Percentiles rank a stretch among this genome's conserved stretches.
phyloP scores from a whole-genome alignment of 2,888 invertebrate genomes.

The Panopea generosa region DNA sequence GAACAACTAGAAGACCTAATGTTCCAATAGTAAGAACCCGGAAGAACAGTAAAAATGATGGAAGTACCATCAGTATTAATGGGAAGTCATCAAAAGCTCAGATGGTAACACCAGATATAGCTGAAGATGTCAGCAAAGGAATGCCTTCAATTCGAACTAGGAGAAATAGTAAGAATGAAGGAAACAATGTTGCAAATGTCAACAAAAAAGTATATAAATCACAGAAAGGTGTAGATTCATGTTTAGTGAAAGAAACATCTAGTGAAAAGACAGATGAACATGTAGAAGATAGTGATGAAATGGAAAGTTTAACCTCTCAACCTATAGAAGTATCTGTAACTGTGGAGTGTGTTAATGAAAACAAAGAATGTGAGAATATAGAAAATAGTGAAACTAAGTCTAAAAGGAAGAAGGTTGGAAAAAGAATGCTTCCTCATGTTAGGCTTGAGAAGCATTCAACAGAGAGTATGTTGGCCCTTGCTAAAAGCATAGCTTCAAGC shows the following conservation, averaged over 20 bases:
- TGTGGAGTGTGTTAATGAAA: neutral
- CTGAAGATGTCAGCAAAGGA: neutral
- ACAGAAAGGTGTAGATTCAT: too few species aligned
- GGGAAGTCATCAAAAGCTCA: too few species aligned
- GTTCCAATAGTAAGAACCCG: constrained; percentile 42
- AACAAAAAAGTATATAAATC: neutral
- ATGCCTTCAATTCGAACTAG: constrained; percentile 42
- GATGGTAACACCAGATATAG: neutral
- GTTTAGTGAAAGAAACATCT: neutral
- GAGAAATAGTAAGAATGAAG: constrained; percentile 27
- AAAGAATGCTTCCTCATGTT: constrained; percentile 18
- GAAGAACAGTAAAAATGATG: constrained; percentile 29
- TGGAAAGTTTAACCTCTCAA: neutral
- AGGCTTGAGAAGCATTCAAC: constrained; percentile 26
- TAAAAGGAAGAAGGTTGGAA: neutral
- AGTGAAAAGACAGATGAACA: neutral
- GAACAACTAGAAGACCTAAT: neutral
- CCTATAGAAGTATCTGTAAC: neutral
- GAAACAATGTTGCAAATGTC: neutral
- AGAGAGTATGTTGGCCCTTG: constrained; percentile 30
- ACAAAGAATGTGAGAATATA: neutral
- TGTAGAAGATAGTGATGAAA: neutral
- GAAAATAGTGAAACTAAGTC: neutral
- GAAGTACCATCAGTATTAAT: neutral
- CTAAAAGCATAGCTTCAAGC: constrained; percentile 14